These are phyloP conservation scores for Drosophila dunni DNA, from an alignment of 1,140 invertebrate species.

Conservation along the genomic window DNA sequence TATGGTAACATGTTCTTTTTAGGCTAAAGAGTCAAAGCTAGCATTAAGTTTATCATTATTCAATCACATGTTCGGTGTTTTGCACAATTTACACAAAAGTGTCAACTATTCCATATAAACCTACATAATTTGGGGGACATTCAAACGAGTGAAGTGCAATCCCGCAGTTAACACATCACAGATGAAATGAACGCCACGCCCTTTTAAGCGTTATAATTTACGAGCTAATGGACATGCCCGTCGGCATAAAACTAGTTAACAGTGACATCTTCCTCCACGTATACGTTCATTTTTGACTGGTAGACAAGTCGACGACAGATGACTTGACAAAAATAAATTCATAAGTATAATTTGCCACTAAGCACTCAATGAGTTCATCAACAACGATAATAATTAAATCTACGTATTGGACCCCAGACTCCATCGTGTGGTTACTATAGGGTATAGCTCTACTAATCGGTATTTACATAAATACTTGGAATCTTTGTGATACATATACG, in stretches of 20 bases:
- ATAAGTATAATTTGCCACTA: conserved; percentile 16
- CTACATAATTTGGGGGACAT: neutral
- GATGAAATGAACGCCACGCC: conserved; percentile 3
- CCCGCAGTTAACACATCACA: conserved; percentile 14
- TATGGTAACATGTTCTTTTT: neutral
- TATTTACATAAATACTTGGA: conserved; percentile 36
- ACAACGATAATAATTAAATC: neutral
- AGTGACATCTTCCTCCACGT: neutral
- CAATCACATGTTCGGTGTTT: conserved; percentile 8
- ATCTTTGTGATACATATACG: neutral
- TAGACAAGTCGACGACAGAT: conserved; percentile 31
- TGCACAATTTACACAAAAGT: conserved; percentile 25
- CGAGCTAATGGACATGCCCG: conserved; percentile 41
- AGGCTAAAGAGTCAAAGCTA: too few species aligned
- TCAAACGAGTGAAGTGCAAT: conserved; percentile 12
- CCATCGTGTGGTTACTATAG: neutral
- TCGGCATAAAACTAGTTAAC: conserved; percentile 36
- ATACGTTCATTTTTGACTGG: neutral
- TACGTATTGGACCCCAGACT: neutral
- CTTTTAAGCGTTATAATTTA: conserved; percentile 11
- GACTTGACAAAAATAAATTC: conserved; percentile 27
- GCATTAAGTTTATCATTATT: neutral
- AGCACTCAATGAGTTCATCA: conserved; percentile 6
- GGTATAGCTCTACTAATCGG: neutral
- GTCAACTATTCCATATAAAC: conserved; percentile 37